Evolutionary conservation across 2,797 vertebrate species (phyloP), one percentile per base, ranked within the genome.

Genomic region (Margarornis squamiger): DNA sequence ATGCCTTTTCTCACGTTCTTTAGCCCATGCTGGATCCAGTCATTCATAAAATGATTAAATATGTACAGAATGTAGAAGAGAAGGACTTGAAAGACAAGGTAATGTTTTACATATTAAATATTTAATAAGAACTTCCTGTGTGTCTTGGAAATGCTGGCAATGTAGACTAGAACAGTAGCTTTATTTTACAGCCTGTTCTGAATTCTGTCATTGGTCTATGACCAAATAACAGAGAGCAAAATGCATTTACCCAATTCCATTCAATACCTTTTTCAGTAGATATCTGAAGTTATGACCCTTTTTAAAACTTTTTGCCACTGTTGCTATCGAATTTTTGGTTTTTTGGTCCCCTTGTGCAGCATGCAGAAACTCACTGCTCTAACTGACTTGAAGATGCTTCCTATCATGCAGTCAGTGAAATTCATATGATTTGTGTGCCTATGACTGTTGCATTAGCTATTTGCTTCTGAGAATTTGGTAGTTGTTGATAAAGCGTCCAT

Each of bases 11-110:
- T 92, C 70, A 54, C 14, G 21, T 78, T 94, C 84, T 92, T 39
- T 90, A 99, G 99, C 99, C 99, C 54, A 99, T 99, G 99, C 97
- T 99, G 72, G 99, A 99, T 97, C 99, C 99, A 16, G 98, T 99
- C 87, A 99, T 99, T 96, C 99, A 99, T 94, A 99, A 99, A 97
- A 99, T 99, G 97, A 99, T 99, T 95, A 99, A 99, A 55, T 99
- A 99, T 68, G 99, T 99, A 48, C 99, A 99, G 97, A 99, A 99
- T 67, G 98, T 99, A 82, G 99, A 99, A 96, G 99, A 99, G 96
- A 99, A 99, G 96, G 99, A 99, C 97, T 98, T 99, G 29, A 99
- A 99, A 98, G 99, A 99, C 97, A 99, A 99, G 99, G 99, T 99
- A 98, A 95, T 77, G 57, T 46, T 72, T 92, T 43, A 54, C 61